Evolutionary conservation across 2,113 vertebrate species (phyloP), one percentile per base, ranked within the genome.

Genomic region (Larimichthys crocea): DNA sequence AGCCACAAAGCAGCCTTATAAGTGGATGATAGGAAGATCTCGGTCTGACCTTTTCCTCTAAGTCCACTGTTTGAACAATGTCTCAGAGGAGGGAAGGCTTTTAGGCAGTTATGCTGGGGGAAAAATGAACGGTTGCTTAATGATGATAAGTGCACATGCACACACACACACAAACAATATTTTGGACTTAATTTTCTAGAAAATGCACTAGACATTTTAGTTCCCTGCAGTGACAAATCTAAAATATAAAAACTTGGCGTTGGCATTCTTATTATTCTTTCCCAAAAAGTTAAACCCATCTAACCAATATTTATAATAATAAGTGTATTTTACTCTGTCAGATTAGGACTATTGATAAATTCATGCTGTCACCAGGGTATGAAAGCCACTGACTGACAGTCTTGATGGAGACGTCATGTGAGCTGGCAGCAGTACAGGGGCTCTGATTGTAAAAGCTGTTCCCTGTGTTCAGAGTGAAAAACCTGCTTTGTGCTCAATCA

Each of bases 61-160:
- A 93, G 90, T 88, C 91, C 26, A 88, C 83, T 81, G 77, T 85
- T 89, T 82, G 73, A 86, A 88, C 56, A 89, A 17, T 77, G 65
- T 91, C 80, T 84, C 87, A 80, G 53, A 76, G 82, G 74, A 89
- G 57, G 86, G 20, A 17, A 24, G 44, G 31, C 35, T 63, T 48
- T 89, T 79, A 83, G 92, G 89, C 93, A 95, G 88, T 42, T 83
- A 80, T 79, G 82, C 52, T 56, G 56, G 35, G 53, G 0, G 0
- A 35, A 74, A 65, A 62, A 14, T 57, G 73, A 75, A 69, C 63
- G 75, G 67, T 2, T 44, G 59, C 46, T 86, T 91, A 81, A 76
- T 76, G 74, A 90, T 46, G 80, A 94, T 69, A 91, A 93, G 16
- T 67, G 35, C 22, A 72, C 29, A 60, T 6, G 6, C 11, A 10